phyloP scores from a whole-genome alignment of 1,140 invertebrate species.

The Rhyzopertha dominica region DNA sequence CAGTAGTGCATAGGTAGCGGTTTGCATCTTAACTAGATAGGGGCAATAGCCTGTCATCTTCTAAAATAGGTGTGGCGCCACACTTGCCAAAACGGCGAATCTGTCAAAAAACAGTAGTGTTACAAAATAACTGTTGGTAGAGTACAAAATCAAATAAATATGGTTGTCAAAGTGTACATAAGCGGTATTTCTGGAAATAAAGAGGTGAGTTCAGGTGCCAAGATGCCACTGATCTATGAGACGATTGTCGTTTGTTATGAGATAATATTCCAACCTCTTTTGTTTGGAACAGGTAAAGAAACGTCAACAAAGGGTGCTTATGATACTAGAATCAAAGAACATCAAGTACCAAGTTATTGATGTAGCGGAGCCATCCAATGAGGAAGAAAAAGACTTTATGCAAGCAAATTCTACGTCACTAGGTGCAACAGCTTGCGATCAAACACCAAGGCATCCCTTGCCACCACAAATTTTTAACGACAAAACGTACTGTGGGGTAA shows the following conservation, averaged over 20 bases:
- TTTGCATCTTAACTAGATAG: no score
- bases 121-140: no score
- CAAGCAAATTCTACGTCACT: slow-evolving; percentile 78
- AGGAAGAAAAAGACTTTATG: slow-evolving; percentile 88
- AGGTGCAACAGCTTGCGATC: slow-evolving; percentile 61
- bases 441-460: slow-evolving; percentile 53
- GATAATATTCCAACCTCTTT: slow-evolving; percentile 18
- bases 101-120: no score
- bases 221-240: slow-evolving; percentile 11
- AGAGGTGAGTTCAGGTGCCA: slow-evolving; percentile 61
- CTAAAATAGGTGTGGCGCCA: no score
- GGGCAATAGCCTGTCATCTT: no score
- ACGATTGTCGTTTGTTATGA: slow-evolving; percentile 6
- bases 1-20: no score
- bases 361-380: slow-evolving; percentile 86
- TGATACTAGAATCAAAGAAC: slow-evolving; percentile 87
- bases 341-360: slow-evolving; percentile 85
- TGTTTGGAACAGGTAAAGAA: slow-evolving; percentile 78
- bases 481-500: slow-evolving; percentile 87
- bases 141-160: no score
- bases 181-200: slow-evolving; percentile 87
- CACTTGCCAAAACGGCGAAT: no score
- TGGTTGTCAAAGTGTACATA: slow-evolving; percentile 86
- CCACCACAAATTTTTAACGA: slow-evolving; percentile 94
- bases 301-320: slow-evolving; percentile 82